These are phyloP conservation scores for Caretta caretta DNA, from an alignment of 2,113 vertebrate genomes.

Conservation along the genomic window DNA sequence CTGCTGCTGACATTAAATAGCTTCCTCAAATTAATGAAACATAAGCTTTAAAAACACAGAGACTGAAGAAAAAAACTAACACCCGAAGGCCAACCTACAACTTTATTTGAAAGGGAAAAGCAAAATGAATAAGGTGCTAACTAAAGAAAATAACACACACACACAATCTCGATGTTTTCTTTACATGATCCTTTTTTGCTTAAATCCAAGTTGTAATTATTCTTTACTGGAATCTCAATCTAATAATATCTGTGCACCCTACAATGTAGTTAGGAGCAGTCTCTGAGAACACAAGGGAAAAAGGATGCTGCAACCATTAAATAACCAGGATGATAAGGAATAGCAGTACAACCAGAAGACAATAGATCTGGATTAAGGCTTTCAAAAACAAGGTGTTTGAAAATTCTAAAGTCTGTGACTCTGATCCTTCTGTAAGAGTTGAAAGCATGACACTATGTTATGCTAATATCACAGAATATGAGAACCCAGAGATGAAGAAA, in stretches of 20 bases:
- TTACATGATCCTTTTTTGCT: neutral
- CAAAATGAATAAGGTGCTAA: neutral
- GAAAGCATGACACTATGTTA: neutral
- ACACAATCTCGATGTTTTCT: neutral
- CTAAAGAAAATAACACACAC: neutral
- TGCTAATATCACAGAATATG: neutral
- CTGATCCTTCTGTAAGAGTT: neutral
- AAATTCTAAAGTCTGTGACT: accelerated
- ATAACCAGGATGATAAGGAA: neutral
- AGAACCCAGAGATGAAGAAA: neutral
- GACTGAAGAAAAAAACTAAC: neutral
- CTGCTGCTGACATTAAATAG: neutral
- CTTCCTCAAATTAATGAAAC: neutral
- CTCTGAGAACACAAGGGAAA: neutral
- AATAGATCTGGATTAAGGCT: neutral
- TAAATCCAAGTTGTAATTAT: neutral
- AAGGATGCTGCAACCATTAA: neutral
- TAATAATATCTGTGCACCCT: neutral
- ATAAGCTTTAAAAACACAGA: neutral
- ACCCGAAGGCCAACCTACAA: neutral
- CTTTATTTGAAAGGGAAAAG: neutral
- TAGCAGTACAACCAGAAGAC: neutral
- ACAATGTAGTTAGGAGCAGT: neutral
- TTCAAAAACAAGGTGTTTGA: neutral
- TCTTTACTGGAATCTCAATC: neutral